Evolutionary conservation across 2,888 invertebrate genomes (phyloP), one percentile per base, ranked within the genome.

Genomic region (Barypeithes pellucidus): DNA sequence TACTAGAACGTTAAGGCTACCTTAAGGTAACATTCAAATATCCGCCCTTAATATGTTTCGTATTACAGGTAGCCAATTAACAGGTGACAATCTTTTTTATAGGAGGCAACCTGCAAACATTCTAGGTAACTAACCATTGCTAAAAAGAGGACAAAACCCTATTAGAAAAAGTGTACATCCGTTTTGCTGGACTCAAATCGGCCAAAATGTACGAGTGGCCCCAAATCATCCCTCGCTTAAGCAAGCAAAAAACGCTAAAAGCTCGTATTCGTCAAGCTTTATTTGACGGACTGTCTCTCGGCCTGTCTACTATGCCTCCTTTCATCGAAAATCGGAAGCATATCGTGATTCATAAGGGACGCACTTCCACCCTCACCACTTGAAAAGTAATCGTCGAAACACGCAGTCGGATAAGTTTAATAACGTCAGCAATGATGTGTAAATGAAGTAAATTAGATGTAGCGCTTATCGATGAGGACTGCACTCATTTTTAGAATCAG

Each of bases 251-350:
- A 80, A 79, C 79, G 79, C 76, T 82, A 80, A 82, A 82, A 82
- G 81, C 81, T 76, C 61, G 67, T 78, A 77, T 78, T 76, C 79
- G 82, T 80, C 81, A 77, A 75, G 77, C 78, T 81, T 79, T 82
- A 43, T 82, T 82, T 81, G 81, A 82, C 80, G 80, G 81, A 78
- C 77, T 80, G 82, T 82, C 82, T 80, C 77, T 78, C 79, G 75
- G 77, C 74, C 77, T 80, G 80, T 81, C 81, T 79, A 80, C 81
- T 81, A 80, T 43, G 43, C 43, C 16, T 43, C n/a, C 43, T 43
- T 43, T 43, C 16, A 43, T 69, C 62, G 73, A 14, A 52, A 52
- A 43, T 69, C 62, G 73, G n/a, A 52, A 52, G 22, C 59, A 61
- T 59, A 65, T 73, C 73, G 65, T 73, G 73, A 73, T 69, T 73